phyloP scores from a whole-genome alignment of 2,113 vertebrate species.

The Pantherophis guttatus region DNA sequence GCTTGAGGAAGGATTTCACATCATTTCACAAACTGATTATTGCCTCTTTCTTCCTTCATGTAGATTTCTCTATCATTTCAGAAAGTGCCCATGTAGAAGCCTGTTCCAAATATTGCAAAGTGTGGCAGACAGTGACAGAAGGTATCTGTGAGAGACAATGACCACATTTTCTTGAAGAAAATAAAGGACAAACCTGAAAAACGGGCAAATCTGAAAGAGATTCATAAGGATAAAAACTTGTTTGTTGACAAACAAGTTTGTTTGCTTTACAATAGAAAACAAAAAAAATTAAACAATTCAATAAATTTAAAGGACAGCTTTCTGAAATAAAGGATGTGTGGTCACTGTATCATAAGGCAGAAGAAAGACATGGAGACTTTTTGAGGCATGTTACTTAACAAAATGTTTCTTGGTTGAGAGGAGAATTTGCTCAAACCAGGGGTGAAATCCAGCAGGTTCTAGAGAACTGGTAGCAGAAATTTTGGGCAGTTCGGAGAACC shows the following conservation, averaged over 20 bases:
- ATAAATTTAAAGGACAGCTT: not conserved
- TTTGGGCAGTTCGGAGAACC: too few relatives aligned
- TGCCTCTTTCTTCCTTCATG: not conserved
- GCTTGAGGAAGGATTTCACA: not conserved
- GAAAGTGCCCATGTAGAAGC: not conserved
- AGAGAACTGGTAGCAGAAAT: too few relatives aligned
- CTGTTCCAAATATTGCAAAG: not conserved
- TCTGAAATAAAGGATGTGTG: not conserved
- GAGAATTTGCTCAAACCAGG: not conserved
- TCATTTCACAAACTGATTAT: not conserved
- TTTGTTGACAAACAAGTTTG: not conserved
- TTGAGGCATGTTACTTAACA: not conserved
- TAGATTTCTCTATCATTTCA: not conserved
- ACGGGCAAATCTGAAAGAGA: not conserved
- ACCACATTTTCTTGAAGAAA: not conserved
- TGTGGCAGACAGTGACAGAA: not conserved
- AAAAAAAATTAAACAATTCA: not conserved
- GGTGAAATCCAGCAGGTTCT: too few relatives aligned
- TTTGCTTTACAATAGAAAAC: not conserved
- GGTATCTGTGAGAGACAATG: not conserved
- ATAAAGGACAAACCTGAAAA: not conserved
- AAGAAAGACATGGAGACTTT: not conserved
- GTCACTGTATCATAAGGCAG: not conserved
- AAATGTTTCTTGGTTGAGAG: not conserved
- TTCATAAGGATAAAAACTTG: not conserved